These are phyloP conservation scores for Plagodis dolabraria DNA, from an alignment of 2,888 invertebrate genomes.

Conservation along the genomic window DNA sequence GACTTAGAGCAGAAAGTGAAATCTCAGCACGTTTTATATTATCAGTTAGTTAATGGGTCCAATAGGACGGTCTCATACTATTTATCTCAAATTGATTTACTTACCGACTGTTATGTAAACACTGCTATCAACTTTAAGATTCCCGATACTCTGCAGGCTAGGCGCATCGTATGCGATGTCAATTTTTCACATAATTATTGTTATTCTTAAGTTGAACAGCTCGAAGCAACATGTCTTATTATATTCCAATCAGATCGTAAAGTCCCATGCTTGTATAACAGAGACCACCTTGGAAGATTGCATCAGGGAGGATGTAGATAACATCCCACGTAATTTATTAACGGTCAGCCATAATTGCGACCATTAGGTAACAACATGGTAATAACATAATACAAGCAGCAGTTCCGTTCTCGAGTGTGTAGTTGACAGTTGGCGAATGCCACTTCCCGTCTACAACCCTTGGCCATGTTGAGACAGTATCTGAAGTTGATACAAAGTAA, in stretches of 20 bases:
- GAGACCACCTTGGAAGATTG: constrained; percentile 38
- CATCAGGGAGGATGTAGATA: constrained; percentile 41
- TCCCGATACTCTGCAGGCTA: neutral
- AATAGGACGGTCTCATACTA: constrained; percentile 14
- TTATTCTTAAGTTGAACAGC: constrained; percentile 9
- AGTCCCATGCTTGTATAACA: constrained; percentile 26
- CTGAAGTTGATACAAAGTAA: neutral
- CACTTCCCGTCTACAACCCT: constrained; percentile 56
- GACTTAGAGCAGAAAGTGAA: neutral
- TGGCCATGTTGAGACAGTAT: constrained; percentile 7
- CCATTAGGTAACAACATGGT: constrained; percentile 36
- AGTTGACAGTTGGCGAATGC: constrained; percentile 53
- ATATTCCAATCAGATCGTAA: constrained; percentile 27
- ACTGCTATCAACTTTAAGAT: neutral
- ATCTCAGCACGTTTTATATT: constrained; percentile 13
- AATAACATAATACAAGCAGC: constrained; percentile 28
- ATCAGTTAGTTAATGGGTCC: constrained; percentile 17
- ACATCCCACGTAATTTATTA: constrained; percentile 40
- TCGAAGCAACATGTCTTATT: constrained; percentile 19
- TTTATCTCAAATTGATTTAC: constrained; percentile 8
- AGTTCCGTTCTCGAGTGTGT: constrained; percentile 42
- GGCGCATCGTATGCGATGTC: neutral
- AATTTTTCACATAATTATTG: constrained; percentile 12
- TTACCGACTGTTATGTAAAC: neutral
- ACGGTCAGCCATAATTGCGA: constrained; percentile 36